Evolutionary conservation across 2,797 vertebrate genomes (phyloP).

Genomic region (Arnoldichthys spilopterus): DNA sequence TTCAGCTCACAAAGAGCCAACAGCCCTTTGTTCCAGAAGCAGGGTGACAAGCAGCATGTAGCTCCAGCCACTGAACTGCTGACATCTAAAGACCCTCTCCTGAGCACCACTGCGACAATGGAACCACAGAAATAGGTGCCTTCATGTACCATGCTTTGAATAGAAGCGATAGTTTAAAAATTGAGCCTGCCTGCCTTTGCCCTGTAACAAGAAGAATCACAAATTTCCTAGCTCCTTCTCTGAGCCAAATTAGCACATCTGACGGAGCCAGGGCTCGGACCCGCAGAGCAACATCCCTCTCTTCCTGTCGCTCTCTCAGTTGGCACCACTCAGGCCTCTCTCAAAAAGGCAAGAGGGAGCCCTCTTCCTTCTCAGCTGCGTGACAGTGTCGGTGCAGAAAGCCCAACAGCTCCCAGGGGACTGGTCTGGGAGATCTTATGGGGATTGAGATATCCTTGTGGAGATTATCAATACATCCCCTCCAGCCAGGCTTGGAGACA

Average conservation of each 20-base stretch:
- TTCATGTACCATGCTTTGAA: slow-evolving; percentile 69
- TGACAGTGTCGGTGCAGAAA: slow-evolving; percentile 51
- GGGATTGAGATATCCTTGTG: slow-evolving; percentile 77
- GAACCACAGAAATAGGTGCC: slow-evolving; percentile 64
- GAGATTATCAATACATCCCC: slow-evolving; percentile 81
- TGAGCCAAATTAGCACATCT: slow-evolving; percentile 66
- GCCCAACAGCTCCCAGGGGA: slow-evolving; percentile 74
- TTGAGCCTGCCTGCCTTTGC: slow-evolving; percentile 47
- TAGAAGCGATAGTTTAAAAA: slow-evolving; percentile 69
- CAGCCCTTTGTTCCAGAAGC: slow-evolving; percentile 41
- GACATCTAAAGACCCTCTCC: slow-evolving; percentile 72
- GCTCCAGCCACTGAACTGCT: slow-evolving; percentile 66
- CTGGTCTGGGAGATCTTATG: slow-evolving; percentile 72
- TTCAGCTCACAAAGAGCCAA: slow-evolving; percentile 3
- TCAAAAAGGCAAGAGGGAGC: slow-evolving; percentile 34
- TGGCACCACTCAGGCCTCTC: slow-evolving; percentile 19
- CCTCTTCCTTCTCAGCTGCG: slow-evolving; percentile 31
- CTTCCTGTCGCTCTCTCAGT: slow-evolving; percentile 25
- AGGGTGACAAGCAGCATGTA: slow-evolving; percentile 50
- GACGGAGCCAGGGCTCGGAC: slow-evolving; percentile 59
- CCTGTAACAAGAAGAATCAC: slow-evolving; percentile 36
- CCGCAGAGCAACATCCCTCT: slow-evolving; percentile 48
- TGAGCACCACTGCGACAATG: slow-evolving; percentile 35
- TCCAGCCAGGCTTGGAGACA: slow-evolving; percentile 80
- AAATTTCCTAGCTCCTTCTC: slow-evolving; percentile 36